Base-by-base conservation (phyloP, 2,888 invertebrate species). In the Cephus nigrinus region DNA sequence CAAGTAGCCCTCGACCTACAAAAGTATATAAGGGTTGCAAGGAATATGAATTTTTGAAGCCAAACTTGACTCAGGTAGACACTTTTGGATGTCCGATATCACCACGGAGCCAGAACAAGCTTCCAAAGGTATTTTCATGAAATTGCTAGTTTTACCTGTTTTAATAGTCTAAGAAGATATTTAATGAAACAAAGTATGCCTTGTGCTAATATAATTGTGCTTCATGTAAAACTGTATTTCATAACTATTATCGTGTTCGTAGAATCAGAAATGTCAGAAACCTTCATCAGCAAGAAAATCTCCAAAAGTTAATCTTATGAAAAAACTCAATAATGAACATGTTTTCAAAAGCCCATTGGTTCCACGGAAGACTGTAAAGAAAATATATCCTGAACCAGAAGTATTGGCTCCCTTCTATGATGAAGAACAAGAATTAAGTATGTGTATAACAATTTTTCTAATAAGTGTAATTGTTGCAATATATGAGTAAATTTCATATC, bases 281-380 rank as follows among this genome's bases (percentile, higher is more conserved):
- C 9, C 23, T 23, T 55, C 23, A 23, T 55, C 55, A 55, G 23
- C 9, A 82, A 32, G 73, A 74, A 80, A 73, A 74, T 76, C 74
- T 11, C 75, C 80, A 73, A 80, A 81, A 55, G 23, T 23, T 23
- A 55, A 55, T 23, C 55, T 55, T 55, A 55, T 55, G 55, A 55
- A 55, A 55, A 55, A 55, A 55, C 55, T 55, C 1, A 55, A 55
- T 55, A 23, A 55, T 23, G 80, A 85, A 40, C 35, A 32, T 73
- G 15, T 81, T 31, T 88, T 88, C 31, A 84, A 81, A 35, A 84
- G 81, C 78, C 88, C 88, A 71, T 75, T 77, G 30, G 78, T 78
- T n/a, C 79, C 81, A 80, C 82, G 35, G 76, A 73, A 33, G 9
- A 31, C 11, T 74, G 76, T 73, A 78, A 81, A 34, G 68, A 75